phyloP scores from a whole-genome alignment of 2,113 vertebrate species.

The Amblyopsis rosae region DNA sequence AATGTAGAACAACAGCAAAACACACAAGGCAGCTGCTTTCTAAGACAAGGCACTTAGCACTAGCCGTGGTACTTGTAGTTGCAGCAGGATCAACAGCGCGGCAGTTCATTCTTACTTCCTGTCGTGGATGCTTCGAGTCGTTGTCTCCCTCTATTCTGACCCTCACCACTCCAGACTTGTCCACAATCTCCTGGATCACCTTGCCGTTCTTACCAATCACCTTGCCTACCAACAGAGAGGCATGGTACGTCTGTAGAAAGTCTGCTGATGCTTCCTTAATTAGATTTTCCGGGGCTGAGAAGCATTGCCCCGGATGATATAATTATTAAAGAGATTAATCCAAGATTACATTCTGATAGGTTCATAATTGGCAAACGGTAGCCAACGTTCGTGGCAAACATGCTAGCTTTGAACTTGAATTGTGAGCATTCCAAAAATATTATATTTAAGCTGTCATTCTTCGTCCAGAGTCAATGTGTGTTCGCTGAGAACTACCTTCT shows the following conservation, averaged over 20 bases:
- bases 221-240: slow-evolving; percentile 76
- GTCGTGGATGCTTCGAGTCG: slow-evolving; percentile 85
- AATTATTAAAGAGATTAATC: too few species aligned
- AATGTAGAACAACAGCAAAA: background rate
- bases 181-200: slow-evolving; percentile 92
- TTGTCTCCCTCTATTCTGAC: slow-evolving; percentile 91
- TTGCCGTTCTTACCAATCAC: slow-evolving; percentile 92
- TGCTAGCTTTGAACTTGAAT: too few species aligned
- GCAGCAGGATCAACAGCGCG: slow-evolving; percentile 22
- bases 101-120: slow-evolving; percentile 79
- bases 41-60: background rate
- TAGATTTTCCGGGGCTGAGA: too few species aligned
- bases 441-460: too few species aligned
- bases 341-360: too few species aligned
- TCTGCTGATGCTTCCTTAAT: too few species aligned
- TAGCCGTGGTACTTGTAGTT: background rate
- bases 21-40: background rate
- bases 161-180: slow-evolving; percentile 90
- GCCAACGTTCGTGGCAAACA: too few species aligned
- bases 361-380: too few species aligned
- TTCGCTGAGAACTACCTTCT: too few species aligned
- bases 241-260: background rate
- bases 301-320: too few species aligned
- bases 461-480: too few species aligned
- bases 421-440: too few species aligned